Evolutionary conservation across 2,888 invertebrate genomes (phyloP).

Genomic region (Chouioia cunea): DNA sequence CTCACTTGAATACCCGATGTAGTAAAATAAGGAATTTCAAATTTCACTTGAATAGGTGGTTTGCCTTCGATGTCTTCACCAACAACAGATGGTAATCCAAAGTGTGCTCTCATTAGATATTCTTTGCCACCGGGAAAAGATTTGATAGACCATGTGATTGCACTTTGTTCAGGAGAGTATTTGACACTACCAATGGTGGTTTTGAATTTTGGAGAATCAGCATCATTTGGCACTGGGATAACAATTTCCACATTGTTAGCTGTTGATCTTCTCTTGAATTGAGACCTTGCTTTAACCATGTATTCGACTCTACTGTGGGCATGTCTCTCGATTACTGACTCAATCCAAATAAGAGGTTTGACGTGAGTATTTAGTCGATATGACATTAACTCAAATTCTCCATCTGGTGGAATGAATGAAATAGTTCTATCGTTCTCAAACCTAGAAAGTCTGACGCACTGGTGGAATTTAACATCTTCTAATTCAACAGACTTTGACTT

Average conservation of each 20-base stretch:
- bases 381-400: constrained; percentile 99
- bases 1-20: constrained; percentile 98
- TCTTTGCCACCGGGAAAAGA: constrained; percentile 99
- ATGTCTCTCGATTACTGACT: constrained; percentile 97
- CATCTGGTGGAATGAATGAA: constrained; percentile 98
- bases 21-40: constrained; percentile 99
- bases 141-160: constrained; percentile 97
- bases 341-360: constrained; percentile 98
- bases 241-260: constrained; percentile 99
- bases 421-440: constrained; percentile 99
- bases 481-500: constrained; percentile 98
- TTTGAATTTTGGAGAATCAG: constrained; percentile 98
- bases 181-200: constrained; percentile 97
- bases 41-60: constrained; percentile 98
- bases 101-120: constrained; percentile 97
- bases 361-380: constrained; percentile 97
- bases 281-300: constrained; percentile 99
- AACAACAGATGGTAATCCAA: constrained; percentile 95
- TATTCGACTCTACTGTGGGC: constrained; percentile 98
- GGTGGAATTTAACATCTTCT: constrained; percentile 99
- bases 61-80: constrained; percentile 95
- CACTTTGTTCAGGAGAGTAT: constrained; percentile 97
- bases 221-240: constrained; percentile 95
- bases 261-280: constrained; percentile 96
- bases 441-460: constrained; percentile 94